Conservation (phyloP, 2,113 vertebrate species). For the Xenus cinereus region DNA sequence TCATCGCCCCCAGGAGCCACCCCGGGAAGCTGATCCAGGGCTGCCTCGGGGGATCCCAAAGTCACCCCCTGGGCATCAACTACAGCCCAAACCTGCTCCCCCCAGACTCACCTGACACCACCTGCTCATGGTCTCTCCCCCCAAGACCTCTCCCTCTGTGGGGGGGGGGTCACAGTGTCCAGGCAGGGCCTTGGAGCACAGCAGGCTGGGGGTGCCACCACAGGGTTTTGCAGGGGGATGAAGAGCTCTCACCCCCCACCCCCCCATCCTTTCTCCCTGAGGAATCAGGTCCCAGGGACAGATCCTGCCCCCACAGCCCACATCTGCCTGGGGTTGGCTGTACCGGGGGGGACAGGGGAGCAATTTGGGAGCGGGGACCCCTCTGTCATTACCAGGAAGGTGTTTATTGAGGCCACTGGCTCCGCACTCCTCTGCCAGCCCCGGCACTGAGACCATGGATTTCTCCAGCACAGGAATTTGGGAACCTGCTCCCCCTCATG, state of each 20-base stretch:
- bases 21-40: too few species aligned
- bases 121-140: too few species aligned
- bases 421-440: background rate
- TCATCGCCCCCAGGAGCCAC: too few species aligned
- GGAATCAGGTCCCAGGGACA: background rate
- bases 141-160: background rate
- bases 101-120: too few species aligned
- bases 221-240: background rate
- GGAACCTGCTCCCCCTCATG: rapidly evolving
- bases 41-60: too few species aligned
- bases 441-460: rapidly evolving
- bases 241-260: background rate
- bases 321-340: background rate
- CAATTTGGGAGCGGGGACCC: background rate
- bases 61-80: too few species aligned
- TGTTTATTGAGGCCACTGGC: background rate
- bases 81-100: too few species aligned
- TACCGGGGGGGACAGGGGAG: background rate
- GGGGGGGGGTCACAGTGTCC: background rate
- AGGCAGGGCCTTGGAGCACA: background rate
- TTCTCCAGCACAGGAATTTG: too few species aligned
- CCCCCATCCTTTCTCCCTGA: background rate
- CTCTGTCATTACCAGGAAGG: background rate
- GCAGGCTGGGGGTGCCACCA: too few species aligned
- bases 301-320: background rate